Evolutionary conservation across 1,140 invertebrate genomes (phyloP), one percentile per base, ranked within the genome.

Genomic region (Brachionus calyciflorus): DNA sequence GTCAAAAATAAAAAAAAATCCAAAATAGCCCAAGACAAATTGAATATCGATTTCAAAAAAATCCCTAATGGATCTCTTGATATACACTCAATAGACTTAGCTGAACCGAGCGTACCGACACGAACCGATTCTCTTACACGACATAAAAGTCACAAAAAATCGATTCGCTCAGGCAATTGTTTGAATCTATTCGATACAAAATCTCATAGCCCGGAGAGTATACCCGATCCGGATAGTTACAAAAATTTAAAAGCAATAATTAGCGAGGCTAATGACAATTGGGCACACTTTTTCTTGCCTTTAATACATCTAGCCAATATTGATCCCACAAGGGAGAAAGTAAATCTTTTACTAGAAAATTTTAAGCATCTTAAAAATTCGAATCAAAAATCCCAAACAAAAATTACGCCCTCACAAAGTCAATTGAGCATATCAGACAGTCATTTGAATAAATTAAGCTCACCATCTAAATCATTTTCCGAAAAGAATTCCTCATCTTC

Each of bases 401-500:
- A 37, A 37, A 37, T 5, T 37, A 3, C 3, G 33, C 9, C 33
- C 9, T 37, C 33, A 37, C 33, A 3, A 37, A 37, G 33, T 37
- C 33, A 37, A 37, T 9, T 37, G 3, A 37, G 33, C 9, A 17
- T 33, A 60, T 60, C 55, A n/a, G 37, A 28, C 9, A 60, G 55
- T 17, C 55, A 60, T 33, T 10, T 60, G n/a, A 60, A 33, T 33
- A 40, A 60, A 1, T 37, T 33, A 30, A 6, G 19, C 30, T 7
- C 33, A 33, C 26, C 28, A 60, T 60, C 12, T 60, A n/a, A 60
- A 33, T n/a, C 55, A 37, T 40, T 60, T 60, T 1, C 55, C 30
- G 55, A 60, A 40, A 60, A 60, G 37, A 60, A 60, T 17, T 60
- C 33, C n/a, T 60, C 55, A 37, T 60, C 55, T 41, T 60, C 55